These are phyloP conservation scores for Hydrozoanthus tunicans DNA, from an alignment of 64 coral and sea anemone genomes.

Conservation along the genomic window DNA sequence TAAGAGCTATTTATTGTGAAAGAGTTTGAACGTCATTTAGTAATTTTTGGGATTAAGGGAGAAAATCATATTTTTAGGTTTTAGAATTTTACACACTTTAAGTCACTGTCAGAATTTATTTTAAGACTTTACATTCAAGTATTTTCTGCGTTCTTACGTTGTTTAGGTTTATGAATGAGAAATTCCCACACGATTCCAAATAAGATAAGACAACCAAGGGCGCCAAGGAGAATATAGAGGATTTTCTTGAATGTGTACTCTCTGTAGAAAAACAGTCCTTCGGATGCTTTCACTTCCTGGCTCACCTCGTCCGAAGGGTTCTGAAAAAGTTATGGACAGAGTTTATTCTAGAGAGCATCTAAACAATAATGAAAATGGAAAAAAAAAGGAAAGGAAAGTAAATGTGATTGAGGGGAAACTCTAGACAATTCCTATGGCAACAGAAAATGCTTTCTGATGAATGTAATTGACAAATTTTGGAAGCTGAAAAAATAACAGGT, in stretches of 20 bases:
- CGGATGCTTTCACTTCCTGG: slow-evolving; percentile 82
- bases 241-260: slow-evolving; percentile 62
- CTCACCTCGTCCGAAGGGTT: slow-evolving; percentile 95
- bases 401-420: neutral
- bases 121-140: neutral
- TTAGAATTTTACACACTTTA: too few species aligned
- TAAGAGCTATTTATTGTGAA: too few species aligned
- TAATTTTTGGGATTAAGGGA: too few species aligned
- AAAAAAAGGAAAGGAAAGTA: neutral
- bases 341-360: too few species aligned
- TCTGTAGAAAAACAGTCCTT: slow-evolving; percentile 84
- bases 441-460: too few species aligned
- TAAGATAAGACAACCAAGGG: slow-evolving; percentile 70
- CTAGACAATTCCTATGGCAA: too few species aligned
- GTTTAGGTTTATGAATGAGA: slow-evolving; percentile 67
- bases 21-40: too few species aligned
- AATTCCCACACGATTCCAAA: slow-evolving; percentile 76
- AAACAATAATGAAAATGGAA: neutral
- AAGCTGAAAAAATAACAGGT: too few species aligned
- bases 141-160: slow-evolving; percentile 54
- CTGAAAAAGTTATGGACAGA: slow-evolving; percentile 12
- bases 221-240: slow-evolving; percentile 62
- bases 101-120: neutral
- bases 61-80: too few species aligned
- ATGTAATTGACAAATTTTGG: too few species aligned